Evolutionary conservation across 1,140 invertebrate genomes (phyloP).

Genomic region (Caenorhabditis remanei): DNA sequence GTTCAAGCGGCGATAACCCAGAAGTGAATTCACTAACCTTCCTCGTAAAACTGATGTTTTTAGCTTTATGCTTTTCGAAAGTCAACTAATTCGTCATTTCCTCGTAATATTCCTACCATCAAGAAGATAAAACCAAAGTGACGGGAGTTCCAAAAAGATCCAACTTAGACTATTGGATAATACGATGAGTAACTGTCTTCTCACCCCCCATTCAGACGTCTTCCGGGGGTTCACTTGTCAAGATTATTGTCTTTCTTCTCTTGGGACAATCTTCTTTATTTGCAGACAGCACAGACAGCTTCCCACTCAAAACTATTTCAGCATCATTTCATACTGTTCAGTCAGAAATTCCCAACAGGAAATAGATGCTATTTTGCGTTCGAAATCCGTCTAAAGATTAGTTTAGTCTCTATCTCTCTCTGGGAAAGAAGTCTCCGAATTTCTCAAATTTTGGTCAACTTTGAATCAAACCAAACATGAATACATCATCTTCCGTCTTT

Average conservation of each 20-base stretch:
- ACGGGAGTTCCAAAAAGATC: neutral
- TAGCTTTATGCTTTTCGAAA: too few species aligned
- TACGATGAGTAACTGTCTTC: neutral
- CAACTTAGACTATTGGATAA: neutral
- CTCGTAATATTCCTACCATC: neutral
- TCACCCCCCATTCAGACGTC: neutral
- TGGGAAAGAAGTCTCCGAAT: neutral
- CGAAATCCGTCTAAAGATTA: neutral
- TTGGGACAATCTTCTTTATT: neutral
- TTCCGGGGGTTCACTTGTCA: neutral
- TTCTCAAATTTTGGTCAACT: neutral
- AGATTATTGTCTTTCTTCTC: neutral
- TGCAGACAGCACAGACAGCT: neutral
- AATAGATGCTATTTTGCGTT: neutral
- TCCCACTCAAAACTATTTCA: neutral
- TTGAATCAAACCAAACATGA: slow-evolving; percentile 1
- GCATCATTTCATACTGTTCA: neutral
- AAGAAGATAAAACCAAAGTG: neutral
- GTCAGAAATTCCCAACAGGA: neutral
- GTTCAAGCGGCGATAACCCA: too few species aligned
- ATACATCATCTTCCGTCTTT: neutral
- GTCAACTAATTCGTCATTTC: neutral
- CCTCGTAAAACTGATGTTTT: too few species aligned
- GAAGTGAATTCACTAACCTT: too few species aligned
- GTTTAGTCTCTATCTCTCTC: too few species aligned